Evolutionary conservation across 2,113 vertebrate species (phyloP).

Genomic region (Carlito syrichta): DNA sequence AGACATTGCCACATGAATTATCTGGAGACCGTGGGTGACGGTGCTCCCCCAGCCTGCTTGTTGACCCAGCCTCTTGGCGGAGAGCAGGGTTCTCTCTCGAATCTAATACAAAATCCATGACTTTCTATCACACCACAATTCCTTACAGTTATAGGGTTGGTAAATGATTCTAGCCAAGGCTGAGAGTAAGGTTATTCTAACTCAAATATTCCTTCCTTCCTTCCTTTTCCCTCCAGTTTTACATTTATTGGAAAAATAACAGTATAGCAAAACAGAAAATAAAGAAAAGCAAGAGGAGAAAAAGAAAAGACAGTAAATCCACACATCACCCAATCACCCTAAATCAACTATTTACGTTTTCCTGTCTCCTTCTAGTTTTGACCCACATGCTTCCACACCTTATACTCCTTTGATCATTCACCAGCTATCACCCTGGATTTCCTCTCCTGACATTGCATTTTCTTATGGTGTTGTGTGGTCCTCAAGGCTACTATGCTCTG

Average conservation of each 20-base stretch:
- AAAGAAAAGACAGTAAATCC: background rate
- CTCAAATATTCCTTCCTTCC: background rate
- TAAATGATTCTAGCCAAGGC: background rate
- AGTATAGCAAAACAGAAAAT: background rate
- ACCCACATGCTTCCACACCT: background rate
- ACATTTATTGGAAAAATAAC: background rate
- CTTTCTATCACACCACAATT: background rate
- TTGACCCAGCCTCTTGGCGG: background rate
- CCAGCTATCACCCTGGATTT: background rate
- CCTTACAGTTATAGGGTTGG: background rate
- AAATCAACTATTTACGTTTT: background rate
- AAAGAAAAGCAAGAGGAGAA: background rate
- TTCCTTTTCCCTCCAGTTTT: background rate
- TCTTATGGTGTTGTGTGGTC: no score
- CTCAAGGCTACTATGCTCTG: background rate
- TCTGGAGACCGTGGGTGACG: background rate
- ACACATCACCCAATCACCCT: background rate
- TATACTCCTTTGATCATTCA: background rate
- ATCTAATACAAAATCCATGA: background rate
- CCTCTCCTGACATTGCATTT: background rate
- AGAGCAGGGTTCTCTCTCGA: background rate
- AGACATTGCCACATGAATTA: background rate
- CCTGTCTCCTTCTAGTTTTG: background rate
- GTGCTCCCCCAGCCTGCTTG: background rate
- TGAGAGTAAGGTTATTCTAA: background rate